Percentiles rank a stretch among this genome's conserved stretches.
Evolutionary conservation across 2,113 vertebrate genomes (phyloP).

Genomic region (Tychaedon coryphoeus): DNA sequence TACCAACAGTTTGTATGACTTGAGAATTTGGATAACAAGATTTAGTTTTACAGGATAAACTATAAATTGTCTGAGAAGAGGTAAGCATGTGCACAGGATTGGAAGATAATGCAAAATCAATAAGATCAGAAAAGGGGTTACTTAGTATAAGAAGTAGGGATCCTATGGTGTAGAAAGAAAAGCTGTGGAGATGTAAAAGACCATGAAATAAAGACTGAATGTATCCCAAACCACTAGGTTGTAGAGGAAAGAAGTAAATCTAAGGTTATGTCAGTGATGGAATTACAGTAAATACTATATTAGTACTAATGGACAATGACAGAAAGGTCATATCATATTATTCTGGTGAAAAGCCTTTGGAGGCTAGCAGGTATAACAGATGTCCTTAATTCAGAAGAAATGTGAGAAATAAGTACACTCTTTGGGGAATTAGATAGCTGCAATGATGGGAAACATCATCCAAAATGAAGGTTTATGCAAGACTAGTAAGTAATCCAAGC

Average conservation of each 20-base stretch:
- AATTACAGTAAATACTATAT: slow-evolving; percentile 1
- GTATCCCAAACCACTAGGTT: background rate
- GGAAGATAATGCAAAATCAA: background rate
- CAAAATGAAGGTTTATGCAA: background rate
- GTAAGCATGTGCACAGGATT: background rate
- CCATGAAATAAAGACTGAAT: background rate
- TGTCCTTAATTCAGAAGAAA: slow-evolving; percentile 12
- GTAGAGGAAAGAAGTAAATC: background rate
- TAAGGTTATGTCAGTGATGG: background rate
- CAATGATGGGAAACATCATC: background rate
- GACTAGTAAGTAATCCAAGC: background rate
- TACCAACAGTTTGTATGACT: slow-evolving; percentile 31
- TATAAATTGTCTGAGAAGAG: background rate
- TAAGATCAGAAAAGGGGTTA: background rate
- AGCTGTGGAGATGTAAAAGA: background rate
- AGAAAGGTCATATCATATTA: background rate
- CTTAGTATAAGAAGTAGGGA: background rate
- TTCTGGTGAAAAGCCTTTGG: background rate
- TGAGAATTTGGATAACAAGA: slow-evolving; percentile 39
- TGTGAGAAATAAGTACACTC: background rate
- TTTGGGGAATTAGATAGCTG: background rate
- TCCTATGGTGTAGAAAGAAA: background rate
- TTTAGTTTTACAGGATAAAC: slow-evolving; percentile 40
- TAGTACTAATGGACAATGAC: background rate
- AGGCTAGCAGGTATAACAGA: background rate